Evolutionary conservation across 2,888 invertebrate genomes (phyloP).

Genomic region (Cryptophagus acutangulus): DNA sequence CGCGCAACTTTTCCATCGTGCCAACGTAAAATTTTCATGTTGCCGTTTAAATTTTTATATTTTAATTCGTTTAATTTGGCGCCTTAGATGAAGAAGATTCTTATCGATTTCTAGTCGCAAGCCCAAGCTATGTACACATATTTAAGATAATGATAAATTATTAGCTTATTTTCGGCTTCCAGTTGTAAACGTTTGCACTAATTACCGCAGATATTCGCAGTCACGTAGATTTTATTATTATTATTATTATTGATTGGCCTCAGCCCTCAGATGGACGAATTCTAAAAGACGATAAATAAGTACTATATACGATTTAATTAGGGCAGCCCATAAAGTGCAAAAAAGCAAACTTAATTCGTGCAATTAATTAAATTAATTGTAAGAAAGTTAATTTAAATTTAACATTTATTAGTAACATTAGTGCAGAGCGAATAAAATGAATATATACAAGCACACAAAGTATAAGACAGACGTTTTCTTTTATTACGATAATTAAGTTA

Average conservation of each 20-base stretch:
- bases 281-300: too few species aligned
- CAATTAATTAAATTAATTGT: not conserved
- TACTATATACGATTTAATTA: too few species aligned
- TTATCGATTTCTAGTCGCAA: not conserved
- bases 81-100: too few species aligned
- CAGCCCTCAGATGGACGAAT: too few species aligned
- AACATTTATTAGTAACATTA: not conserved
- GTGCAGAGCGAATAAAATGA: slow-evolving; percentile 19
- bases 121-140: not conserved
- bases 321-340: too few species aligned
- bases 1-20: too few species aligned
- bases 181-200: slow-evolving; percentile 3
- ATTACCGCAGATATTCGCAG: slow-evolving; percentile 8
- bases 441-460: slow-evolving; percentile 29
- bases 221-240: too few species aligned
- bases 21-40: too few species aligned
- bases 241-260: too few species aligned
- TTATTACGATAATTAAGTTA: slow-evolving; percentile 41
- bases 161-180: slow-evolving; percentile 1
- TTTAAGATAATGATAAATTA: not conserved
- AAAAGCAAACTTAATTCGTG: too few species aligned
- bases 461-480: slow-evolving; percentile 37
- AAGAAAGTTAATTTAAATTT: not conserved
- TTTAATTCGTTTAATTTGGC: too few species aligned
- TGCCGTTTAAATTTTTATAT: too few species aligned